Percentiles rank a stretch among this genome's conserved stretches.
These are phyloP conservation scores for Phrixothrix hirtus DNA, from an alignment of 2,888 invertebrate genomes.

Conservation along the genomic window DNA sequence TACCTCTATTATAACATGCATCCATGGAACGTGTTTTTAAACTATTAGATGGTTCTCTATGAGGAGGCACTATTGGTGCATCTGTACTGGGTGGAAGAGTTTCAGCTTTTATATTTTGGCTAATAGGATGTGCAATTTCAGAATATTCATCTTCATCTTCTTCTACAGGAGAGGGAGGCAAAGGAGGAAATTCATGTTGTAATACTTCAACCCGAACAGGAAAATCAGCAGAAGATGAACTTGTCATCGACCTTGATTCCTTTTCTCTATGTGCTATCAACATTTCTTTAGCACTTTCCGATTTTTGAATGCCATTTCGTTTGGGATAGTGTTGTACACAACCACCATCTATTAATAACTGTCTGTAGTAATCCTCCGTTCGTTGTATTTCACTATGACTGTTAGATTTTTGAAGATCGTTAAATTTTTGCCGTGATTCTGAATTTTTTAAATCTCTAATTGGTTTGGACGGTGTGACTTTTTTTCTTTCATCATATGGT, in stretches of 20 bases:
- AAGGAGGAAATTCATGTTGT: constrained; percentile 72
- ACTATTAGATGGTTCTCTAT: constrained; percentile 67
- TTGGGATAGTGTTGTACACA: constrained; percentile 53
- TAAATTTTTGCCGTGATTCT: constrained; percentile 58
- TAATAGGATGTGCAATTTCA: constrained; percentile 63
- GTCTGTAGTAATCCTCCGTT: constrained; percentile 53
- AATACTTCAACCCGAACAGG: constrained; percentile 69
- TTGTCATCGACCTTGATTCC: constrained; percentile 44
- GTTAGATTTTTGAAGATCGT: constrained; percentile 65
- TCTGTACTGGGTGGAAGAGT: constrained; percentile 60
- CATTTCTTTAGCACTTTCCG: constrained; percentile 75
- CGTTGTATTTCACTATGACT: constrained; percentile 65
- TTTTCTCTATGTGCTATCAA: constrained; percentile 60
- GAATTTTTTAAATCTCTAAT: constrained; percentile 41
- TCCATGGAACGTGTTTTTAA: constrained; percentile 87
- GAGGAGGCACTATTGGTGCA: constrained; percentile 75
- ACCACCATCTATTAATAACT: constrained; percentile 56
- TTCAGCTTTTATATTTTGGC: constrained; percentile 59
- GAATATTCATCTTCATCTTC: constrained; percentile 77
- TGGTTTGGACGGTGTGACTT: constrained; percentile 45
- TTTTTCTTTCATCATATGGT: constrained; percentile 42
- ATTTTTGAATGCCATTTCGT: constrained; percentile 72
- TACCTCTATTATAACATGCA: constrained; percentile 66
- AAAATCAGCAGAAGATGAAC: constrained; percentile 60
- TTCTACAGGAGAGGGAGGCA: constrained; percentile 83